Evolutionary conservation across 2,888 invertebrate species (phyloP), one percentile per base, ranked within the genome.

Genomic region (Platycheirus albimanus): DNA sequence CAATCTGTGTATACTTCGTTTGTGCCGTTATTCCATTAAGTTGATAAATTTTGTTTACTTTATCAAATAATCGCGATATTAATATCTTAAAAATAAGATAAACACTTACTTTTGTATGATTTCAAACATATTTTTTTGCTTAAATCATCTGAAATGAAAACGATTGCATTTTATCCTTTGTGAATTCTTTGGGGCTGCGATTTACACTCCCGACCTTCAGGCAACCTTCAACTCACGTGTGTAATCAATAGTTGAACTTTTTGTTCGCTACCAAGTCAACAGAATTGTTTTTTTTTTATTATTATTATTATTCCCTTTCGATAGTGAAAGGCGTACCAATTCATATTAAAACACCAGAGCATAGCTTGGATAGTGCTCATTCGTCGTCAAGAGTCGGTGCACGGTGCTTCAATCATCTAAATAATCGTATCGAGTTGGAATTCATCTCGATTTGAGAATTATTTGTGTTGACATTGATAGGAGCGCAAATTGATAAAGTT

Each of bases 181-280:
- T n/a, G n/a, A n/a, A n/a, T n/a, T n/a, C n/a, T n/a, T n/a, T n/a
- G n/a, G n/a, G n/a, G n/a, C n/a, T n/a, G n/a, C 30, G 30, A 4
- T 33, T 6, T 33, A 28, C 41, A 33, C 56, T 56, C 58, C 87
- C 89, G 90, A 90, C 90, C 90, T 90, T 90, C 90, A 90, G 72
- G 86, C 89, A 89, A 90, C 89, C 90, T 90, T 89, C 89, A 89
- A 66, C 85, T 87, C 87, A 87, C 87, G 86, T 88, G 89, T 88
- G 87, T 87, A 87, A 87, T 88, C 88, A 88, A 88, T 88, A 88
- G 85, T 86, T 45, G 61, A 76, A 71, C 61, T 71, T 66, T 64
- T 75, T 54, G 74, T 13, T 58, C 58, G 58, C 76, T 83, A 84
- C 76, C 70, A 79, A 76, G 79, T 72, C 66, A 85, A 79, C 79